Percentiles rank a stretch among this genome's conserved stretches.
phyloP scores from a whole-genome alignment of 2,113 vertebrate species.

The Pyxicephalus adspersus region DNA sequence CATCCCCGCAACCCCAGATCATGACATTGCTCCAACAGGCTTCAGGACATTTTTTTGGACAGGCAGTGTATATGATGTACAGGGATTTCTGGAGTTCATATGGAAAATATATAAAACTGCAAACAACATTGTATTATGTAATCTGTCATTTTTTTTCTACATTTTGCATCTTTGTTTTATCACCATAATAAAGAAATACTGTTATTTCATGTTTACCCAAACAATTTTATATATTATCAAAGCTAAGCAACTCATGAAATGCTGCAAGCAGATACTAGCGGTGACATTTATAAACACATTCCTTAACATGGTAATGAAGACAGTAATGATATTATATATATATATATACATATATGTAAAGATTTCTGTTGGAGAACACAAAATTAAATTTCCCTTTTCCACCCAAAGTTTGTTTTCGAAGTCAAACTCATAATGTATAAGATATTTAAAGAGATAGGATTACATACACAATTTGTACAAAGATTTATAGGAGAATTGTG shows the following conservation, averaged over 20 bases:
- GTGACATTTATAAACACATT: background rate
- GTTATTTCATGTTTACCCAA: background rate
- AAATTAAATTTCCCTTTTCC: background rate
- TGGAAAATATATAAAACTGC: no score
- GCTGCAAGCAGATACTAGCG: background rate
- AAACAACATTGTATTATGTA: no score
- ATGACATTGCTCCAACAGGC: no score
- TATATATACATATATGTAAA: background rate
- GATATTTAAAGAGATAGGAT: slow-evolving; percentile 18
- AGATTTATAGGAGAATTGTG: slow-evolving; percentile 8
- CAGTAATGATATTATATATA: no score
- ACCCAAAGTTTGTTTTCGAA: background rate
- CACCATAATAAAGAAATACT: no score
- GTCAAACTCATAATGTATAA: slow-evolving; percentile 8
- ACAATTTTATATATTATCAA: background rate
- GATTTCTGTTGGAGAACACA: background rate
- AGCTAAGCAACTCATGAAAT: background rate
- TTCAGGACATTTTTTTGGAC: no score
- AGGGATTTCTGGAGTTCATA: no score
- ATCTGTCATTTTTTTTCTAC: no score
- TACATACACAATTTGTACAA: slow-evolving; percentile 31
- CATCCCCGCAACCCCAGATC: no score
- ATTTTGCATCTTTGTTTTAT: no score
- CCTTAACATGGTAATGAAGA: background rate
- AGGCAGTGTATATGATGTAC: no score